phyloP scores from a whole-genome alignment of 2,888 invertebrate genomes.

The Oxycera nigricornis region DNA sequence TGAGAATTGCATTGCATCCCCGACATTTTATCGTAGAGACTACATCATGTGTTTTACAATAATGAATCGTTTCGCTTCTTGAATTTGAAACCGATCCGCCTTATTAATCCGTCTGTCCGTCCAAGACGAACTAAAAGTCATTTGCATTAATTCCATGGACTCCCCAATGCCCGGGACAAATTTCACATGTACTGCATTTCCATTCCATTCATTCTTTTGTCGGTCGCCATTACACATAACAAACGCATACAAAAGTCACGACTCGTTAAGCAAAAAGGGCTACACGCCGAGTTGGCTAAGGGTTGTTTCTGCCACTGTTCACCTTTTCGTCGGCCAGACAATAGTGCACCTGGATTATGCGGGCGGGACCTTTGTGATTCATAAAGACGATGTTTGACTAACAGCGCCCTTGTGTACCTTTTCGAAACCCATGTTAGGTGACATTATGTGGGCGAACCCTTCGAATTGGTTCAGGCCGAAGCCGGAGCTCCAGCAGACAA shows the following conservation, averaged over 20 bases:
- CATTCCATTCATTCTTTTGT: conserved; percentile 24
- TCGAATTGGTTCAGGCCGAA: conserved; percentile 16
- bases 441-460: conserved; percentile 32
- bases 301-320: neutral
- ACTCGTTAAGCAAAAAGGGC: conserved; percentile 23
- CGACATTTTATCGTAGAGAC: too few species aligned
- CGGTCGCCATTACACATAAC: conserved; percentile 8
- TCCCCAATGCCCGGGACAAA: neutral
- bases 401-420: conserved; percentile 13
- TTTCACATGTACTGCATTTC: conserved; percentile 2
- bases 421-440: conserved; percentile 13
- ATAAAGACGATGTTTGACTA: conserved; percentile 4
- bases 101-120: neutral
- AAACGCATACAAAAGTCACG: conserved; percentile 28
- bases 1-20: too few species aligned
- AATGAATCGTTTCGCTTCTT: too few species aligned
- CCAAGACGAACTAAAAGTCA: conserved; percentile 12
- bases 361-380: conserved; percentile 35
- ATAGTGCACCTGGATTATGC: conserved; percentile 40
- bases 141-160: neutral
- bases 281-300: conserved; percentile 1
- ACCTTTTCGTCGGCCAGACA: conserved; percentile 24
- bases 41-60: too few species aligned
- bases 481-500: neutral
- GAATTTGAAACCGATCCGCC: too few species aligned